Evolutionary conservation across 2,888 invertebrate genomes (phyloP), one percentile per base, ranked within the genome.

Genomic region (Tuberolachnus salignus): DNA sequence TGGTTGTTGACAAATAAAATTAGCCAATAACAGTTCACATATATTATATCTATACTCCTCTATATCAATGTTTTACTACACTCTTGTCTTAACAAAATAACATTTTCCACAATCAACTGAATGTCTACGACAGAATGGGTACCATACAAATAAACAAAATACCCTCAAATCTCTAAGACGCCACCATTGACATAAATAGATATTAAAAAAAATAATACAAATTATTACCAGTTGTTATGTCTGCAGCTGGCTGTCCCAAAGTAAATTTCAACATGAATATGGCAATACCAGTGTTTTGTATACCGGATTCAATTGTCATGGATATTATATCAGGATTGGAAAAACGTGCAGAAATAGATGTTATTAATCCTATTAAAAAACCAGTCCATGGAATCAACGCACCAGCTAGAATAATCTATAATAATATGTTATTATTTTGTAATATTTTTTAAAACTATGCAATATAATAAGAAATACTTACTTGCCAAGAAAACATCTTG

Each of bases 271-370:
- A 87, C 83, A 97, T 87, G 85, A 97, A 94, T 83, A 97, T 96
- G 0, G 96, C 90, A 82, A 97, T 91, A 61, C 95, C 96, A 0
- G 96, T 95, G 86, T 97, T 97, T 87, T 97, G 96, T 74, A 97
- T 91, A 71, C 97, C 95, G 6, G 94, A 94, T 87, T 97, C 97
- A 69, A 97, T 92, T 67, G 94, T 92, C 83, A 97, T 95, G 8
- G 97, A 94, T n/a, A 94, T 86, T 3, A 91, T 87, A 85, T 96
- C 94, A 3, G 88, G 85, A 61, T 88, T 85, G 8, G 89, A 87
- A 84, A 92, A 93, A 42, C 88, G 87, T 16, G 89, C 87, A 0
- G 90, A 42, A 72, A 88, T 86, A 0, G 94, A 91, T 0, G 89
- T 83, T 11, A 88, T 61, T 84, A 90, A 92, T 1, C 94, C 95